A percentile compares a stretch with the other conserved stretches of the same genome.
phyloP scores from a whole-genome alignment of 2,888 invertebrate genomes.

The Neria commutata region DNA sequence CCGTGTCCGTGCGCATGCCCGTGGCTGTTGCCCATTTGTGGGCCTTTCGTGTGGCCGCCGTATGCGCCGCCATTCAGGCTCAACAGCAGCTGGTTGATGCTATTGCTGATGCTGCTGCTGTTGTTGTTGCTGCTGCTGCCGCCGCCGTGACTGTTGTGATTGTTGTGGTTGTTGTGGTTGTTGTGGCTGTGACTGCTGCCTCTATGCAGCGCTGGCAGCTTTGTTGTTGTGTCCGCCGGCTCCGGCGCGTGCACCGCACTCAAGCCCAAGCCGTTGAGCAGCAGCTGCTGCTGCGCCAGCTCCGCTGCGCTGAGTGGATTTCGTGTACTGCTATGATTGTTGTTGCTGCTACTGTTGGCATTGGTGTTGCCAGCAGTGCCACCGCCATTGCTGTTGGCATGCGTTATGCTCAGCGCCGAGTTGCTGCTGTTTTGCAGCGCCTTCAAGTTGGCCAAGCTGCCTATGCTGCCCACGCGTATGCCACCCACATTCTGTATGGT shows the following conservation, averaged over 20 bases:
- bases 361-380: conserved; percentile 16
- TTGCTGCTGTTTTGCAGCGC: conserved; percentile 42
- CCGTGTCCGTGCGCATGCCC: conserved; percentile 35
- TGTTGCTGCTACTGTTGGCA: conserved; percentile 20
- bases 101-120: conserved; percentile 10
- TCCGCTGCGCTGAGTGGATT: conserved; percentile 41
- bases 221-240: conserved; percentile 29
- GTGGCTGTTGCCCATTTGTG: conserved; percentile 29
- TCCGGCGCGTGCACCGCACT: conserved; percentile 45
- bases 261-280: conserved; percentile 49
- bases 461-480: conserved; percentile 49
- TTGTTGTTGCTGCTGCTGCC: conserved; percentile 17
- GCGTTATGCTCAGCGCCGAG: conserved; percentile 19
- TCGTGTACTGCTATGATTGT: conserved; percentile 18
- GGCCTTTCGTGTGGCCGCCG: conserved; percentile 27
- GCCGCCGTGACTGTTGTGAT: conserved; percentile 33
- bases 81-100: conserved; percentile 27
- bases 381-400: conserved; percentile 19
- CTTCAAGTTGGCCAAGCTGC: conserved; percentile 52
- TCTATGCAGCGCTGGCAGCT: conserved; percentile 43
- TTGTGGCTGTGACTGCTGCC: conserved; percentile 18
- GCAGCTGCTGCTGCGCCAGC: conserved; percentile 45
- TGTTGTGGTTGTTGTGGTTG: conserved; percentile 19
- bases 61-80: conserved; percentile 25
- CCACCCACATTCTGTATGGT: conserved; percentile 50